Conservation (phyloP, 2,888 invertebrate species). For the Phaedon cochleariae region DNA sequence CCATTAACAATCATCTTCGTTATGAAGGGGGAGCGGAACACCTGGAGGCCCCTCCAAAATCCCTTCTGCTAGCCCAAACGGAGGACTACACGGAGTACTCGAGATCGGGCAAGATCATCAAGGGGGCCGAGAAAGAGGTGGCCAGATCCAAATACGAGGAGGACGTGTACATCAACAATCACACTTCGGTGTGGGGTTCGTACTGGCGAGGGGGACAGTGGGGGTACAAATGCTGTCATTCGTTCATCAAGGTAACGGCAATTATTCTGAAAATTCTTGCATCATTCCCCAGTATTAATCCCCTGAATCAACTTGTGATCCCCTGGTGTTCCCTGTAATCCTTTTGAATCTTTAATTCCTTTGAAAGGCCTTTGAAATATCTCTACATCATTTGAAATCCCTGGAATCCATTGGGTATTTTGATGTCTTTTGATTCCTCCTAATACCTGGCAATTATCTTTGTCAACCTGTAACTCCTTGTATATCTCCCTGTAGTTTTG, state of each 20-base stretch:
- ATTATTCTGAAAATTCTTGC: background rate
- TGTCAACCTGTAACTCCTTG: too few species aligned
- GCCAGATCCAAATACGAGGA: slow-evolving; percentile 93
- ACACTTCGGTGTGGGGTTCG: slow-evolving; percentile 95
- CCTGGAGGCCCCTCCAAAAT: slow-evolving; percentile 84
- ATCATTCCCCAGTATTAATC: too few species aligned
- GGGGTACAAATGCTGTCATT: slow-evolving; percentile 97
- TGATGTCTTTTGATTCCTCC: too few species aligned
- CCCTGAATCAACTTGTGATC: too few species aligned
- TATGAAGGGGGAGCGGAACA: slow-evolving; percentile 87
- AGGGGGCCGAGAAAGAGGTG: slow-evolving; percentile 88
- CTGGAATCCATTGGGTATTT: too few species aligned
- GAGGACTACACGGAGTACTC: slow-evolving; percentile 97
- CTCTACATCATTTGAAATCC: too few species aligned
- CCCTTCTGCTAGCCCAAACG: slow-evolving; percentile 91
- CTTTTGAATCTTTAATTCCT: too few species aligned
- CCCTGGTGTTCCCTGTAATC: too few species aligned
- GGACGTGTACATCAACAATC: slow-evolving; percentile 91
- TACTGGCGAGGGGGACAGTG: slow-evolving; percentile 92
- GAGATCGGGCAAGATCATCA: slow-evolving; percentile 85
- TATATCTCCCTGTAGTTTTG: too few species aligned
- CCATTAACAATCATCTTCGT: background rate
- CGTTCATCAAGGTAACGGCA: slow-evolving; percentile 75
- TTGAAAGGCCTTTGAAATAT: too few species aligned
- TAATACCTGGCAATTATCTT: too few species aligned